A percentile compares a stretch with the other conserved stretches of the same genome.
phyloP scores from a whole-genome alignment of 2,888 invertebrate genomes.

The Cataglyphis livida region DNA sequence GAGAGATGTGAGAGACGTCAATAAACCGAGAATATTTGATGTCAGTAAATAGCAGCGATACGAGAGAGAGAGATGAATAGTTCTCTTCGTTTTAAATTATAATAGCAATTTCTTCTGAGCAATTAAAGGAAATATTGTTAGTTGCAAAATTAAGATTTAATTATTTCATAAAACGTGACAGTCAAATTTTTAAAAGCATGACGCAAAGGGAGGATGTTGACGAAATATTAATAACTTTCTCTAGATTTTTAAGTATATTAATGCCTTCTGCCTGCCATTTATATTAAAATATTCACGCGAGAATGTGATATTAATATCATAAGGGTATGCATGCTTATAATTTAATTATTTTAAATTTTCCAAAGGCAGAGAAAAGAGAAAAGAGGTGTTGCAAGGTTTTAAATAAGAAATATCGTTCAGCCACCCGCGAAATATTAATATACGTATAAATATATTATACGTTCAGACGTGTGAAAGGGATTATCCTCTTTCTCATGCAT shows the following conservation, averaged over 20 bases:
- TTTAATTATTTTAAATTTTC: background rate
- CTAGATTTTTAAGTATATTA: background rate
- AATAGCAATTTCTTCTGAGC: background rate
- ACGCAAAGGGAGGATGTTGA: background rate
- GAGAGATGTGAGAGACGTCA: conserved; percentile 40
- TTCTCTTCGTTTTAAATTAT: conserved; percentile 1
- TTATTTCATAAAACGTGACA: background rate
- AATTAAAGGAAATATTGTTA: conserved; percentile 25
- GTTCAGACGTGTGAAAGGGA: conserved; percentile 35
- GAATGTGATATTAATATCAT: background rate
- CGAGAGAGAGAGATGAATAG: background rate
- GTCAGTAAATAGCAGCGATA: conserved; percentile 32
- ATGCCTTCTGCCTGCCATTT: background rate
- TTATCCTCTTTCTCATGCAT: conserved; percentile 24
- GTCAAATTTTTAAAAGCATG: background rate
- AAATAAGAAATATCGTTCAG: conserved; percentile 4
- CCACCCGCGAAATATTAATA: background rate
- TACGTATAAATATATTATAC: background rate
- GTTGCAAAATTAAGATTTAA: background rate
- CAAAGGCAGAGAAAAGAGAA: background rate
- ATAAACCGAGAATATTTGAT: conserved; percentile 47
- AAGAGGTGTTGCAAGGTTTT: background rate
- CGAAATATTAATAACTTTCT: background rate
- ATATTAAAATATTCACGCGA: background rate
- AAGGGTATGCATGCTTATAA: background rate